phyloP scores from a whole-genome alignment of 2,888 invertebrate species.

The Orthosia gracilis region DNA sequence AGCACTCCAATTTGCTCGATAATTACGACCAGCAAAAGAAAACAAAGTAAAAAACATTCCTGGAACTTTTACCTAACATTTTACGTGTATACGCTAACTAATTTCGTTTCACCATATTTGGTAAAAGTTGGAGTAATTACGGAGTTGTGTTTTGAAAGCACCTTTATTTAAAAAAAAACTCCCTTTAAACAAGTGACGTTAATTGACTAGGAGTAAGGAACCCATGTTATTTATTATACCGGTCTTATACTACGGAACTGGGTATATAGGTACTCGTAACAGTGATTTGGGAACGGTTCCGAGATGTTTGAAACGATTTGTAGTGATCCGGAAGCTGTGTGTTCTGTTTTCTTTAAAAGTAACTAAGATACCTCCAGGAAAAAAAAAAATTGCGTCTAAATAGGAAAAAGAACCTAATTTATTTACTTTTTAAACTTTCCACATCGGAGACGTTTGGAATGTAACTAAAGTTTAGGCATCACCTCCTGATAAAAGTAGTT shows the following conservation, averaged over 20 bases:
- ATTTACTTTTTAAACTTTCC: neutral
- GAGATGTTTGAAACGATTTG: neutral
- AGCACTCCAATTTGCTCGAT: too few species aligned
- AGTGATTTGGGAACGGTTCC: constrained; percentile 32
- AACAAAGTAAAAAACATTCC: constrained; percentile 24
- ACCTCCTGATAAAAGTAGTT: too few species aligned
- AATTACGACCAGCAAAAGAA: neutral
- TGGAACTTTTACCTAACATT: constrained; percentile 40
- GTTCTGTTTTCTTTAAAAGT: constrained; percentile 2
- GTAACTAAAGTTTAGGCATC: neutral
- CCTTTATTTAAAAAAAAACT: constrained; percentile 65
- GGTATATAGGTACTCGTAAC: neutral
- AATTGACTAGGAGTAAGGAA: constrained; percentile 73
- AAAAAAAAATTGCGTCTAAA: neutral
- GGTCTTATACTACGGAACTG: neutral
- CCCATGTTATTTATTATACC: constrained; percentile 69
- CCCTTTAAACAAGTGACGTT: constrained; percentile 73
- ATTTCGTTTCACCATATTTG: constrained; percentile 47
- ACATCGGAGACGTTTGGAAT: neutral
- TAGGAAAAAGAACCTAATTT: neutral
- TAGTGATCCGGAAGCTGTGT: neutral
- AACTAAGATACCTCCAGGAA: neutral
- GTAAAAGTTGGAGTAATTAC: constrained; percentile 64
- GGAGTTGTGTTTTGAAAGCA: constrained; percentile 40
- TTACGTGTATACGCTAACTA: constrained; percentile 46